Evolutionary conservation across 2,113 vertebrate species (phyloP), one percentile per base, ranked within the genome.

Genomic region (Urocolius indicus): DNA sequence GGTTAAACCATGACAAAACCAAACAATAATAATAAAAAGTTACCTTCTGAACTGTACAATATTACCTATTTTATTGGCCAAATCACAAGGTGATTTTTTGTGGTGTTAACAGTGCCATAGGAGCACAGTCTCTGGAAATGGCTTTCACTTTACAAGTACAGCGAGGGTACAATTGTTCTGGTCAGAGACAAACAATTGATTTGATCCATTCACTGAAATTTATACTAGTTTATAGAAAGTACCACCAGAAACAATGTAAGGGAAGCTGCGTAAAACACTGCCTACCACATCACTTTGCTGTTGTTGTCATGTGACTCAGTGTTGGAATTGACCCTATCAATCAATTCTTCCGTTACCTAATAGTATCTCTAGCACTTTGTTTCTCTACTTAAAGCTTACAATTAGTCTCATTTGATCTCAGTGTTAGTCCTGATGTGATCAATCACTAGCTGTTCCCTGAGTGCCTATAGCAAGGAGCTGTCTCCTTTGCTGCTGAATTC

Each of bases 121-220:
- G 69, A 88, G 45, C n/a, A 55, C 12, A 36, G 4, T 27, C 7
- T 45, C 16, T 62, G 59, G 63, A 84, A 92, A 68, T 14, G 13
- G 5, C 41, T 91, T 59, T 84, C 65, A 30, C 36, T 84, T 84
- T 21, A n/a, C 14, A 51, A n/a, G 61, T 8, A 59, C 5, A 41
- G 36, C 41, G 30, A 45, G 15, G 30, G 54, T 30, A 46, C 11
- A 36, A 29, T 51, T 34, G 21, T 12, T 54, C 41, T 0, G 0
- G 49, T n/a, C n/a, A n/a, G n/a, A n/a, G n/a, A n/a, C n/a, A n/a
- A n/a, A n/a, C n/a, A n/a, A n/a, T n/a, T n/a, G n/a, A n/a, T n/a
- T n/a, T n/a, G n/a, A n/a, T n/a, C n/a, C n/a, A n/a, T n/a, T n/a
- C n/a, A n/a, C n/a, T n/a, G n/a, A n/a, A n/a, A n/a, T n/a, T n/a